phyloP scores from a whole-genome alignment of 2,888 invertebrate genomes.

The Cacoxenus indagator region DNA sequence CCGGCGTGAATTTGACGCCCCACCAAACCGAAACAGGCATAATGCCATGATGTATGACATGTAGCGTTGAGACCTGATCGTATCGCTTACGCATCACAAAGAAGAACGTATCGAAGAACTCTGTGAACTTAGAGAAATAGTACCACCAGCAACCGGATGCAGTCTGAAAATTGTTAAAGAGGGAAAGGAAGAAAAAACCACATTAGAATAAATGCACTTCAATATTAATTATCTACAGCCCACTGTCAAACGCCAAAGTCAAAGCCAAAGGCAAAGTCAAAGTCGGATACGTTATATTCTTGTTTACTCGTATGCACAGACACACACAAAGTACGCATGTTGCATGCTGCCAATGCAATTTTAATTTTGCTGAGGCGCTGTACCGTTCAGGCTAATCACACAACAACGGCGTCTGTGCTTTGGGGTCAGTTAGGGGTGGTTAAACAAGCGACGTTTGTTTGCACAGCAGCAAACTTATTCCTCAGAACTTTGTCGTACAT shows the following conservation, averaged over 20 bases:
- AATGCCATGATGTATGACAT: slow-evolving; percentile 94
- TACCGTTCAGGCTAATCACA: neutral
- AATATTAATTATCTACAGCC: too few species aligned
- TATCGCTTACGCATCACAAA: slow-evolving; percentile 95
- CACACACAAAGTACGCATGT: neutral
- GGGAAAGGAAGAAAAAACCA: too few species aligned
- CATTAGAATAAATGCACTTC: too few species aligned
- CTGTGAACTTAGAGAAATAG: slow-evolving; percentile 93
- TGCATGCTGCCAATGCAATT: slow-evolving; percentile 1
- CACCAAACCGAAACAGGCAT: slow-evolving; percentile 97
- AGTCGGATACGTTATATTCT: neutral
- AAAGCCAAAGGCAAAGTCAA: slow-evolving; percentile 5
- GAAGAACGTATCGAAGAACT: slow-evolving; percentile 94
- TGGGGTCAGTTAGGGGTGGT: neutral
- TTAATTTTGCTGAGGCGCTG: neutral
- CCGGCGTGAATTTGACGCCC: slow-evolving; percentile 89
- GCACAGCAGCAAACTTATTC: neutral
- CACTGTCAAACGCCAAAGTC: too few species aligned
- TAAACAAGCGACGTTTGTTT: too few species aligned
- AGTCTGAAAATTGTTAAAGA: slow-evolving; percentile 75
- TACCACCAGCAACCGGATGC: slow-evolving; percentile 93
- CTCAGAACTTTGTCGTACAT: neutral
- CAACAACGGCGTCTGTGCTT: neutral
- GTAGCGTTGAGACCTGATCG: slow-evolving; percentile 90
- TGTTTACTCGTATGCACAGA: neutral